Evolutionary conservation across 2,888 invertebrate genomes (phyloP), one percentile per base, ranked within the genome.

Genomic region (Tipula confusa): DNA sequence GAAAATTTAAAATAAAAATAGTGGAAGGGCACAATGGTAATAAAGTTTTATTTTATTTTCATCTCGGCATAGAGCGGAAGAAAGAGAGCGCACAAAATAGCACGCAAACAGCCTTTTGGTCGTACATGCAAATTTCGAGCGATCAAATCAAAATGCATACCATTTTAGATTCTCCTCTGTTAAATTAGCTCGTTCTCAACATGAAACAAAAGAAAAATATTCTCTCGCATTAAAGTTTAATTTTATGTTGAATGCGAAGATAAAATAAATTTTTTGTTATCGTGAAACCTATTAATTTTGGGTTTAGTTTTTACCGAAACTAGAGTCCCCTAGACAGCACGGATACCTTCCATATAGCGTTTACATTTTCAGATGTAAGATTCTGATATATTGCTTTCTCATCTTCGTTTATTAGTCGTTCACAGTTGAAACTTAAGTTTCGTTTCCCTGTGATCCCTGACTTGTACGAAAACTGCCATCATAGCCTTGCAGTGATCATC

Each of bases 21-120:
- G 64, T 24, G 1, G 64, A 64, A 64, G 9, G n/a, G 64, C 24
- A 64, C 64, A 64, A 64, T 64, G 18, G 13, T 24, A 64, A 64
- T 64, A 64, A 64, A 64, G 24, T 64, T 64, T 64, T 64, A 64
- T 64, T 24, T 64, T 64, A 64, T 64, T 64, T 64, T 64, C 64
- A 4, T 24, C 11, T 24, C 24, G 18, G n/a, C n/a, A 64, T 2
- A 64, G 64, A 64, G 64, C 24, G 9, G 13, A 11, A 1, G 24
- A 64, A 15, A 43, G 15, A 15, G 64, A 64, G 9, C 7, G 24
- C 1, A n/a, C n/a, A n/a, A n/a, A 64, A 9, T 15, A 64, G 9
- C 9, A 7, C 24, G 64, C 24, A n/a, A 1, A 24, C 24, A 64
- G 7, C 9, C 1, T 64, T 18, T 64, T 24, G 24, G 24, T 64